Conservation (phyloP, 2,888 invertebrate genomes). For the Lochmaea capreae region DNA sequence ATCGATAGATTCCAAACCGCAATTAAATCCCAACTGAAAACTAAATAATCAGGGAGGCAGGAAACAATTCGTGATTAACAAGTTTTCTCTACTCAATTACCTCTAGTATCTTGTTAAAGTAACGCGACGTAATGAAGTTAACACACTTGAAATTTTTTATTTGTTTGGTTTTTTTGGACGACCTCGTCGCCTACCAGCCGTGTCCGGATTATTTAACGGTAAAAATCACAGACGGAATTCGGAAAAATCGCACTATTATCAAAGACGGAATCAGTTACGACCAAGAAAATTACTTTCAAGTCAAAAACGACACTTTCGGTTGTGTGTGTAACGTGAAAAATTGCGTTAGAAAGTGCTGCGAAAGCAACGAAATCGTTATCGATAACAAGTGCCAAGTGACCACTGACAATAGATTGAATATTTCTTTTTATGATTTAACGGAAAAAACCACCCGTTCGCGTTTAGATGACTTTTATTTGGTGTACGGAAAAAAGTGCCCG, state of each 20-base stretch:
- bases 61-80: constrained; percentile 10
- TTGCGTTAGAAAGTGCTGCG: constrained; percentile 52
- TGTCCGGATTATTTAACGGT: constrained; percentile 24
- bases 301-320: constrained; percentile 33
- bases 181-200: neutral
- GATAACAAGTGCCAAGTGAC: constrained; percentile 5
- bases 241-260: constrained; percentile 23
- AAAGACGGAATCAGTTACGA: constrained; percentile 41
- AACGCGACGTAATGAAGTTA: constrained; percentile 4
- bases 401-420: constrained; percentile 13
- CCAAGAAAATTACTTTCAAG: constrained; percentile 37
- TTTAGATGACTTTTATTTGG: constrained; percentile 19
- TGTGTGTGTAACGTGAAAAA: constrained; percentile 45
- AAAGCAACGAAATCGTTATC: neutral
- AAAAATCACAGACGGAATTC: constrained; percentile 39
- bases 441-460: neutral
- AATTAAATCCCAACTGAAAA: neutral
- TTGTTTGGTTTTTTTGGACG: constrained; percentile 2
- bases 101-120: constrained; percentile 5
- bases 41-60: neutral
- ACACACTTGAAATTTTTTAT: neutral
- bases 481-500: constrained; percentile 25
- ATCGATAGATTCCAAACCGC: neutral
- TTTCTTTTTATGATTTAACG: constrained; percentile 28
- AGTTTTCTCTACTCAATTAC: neutral